Percentiles rank a stretch among this genome's conserved stretches.
Evolutionary conservation across 2,113 vertebrate genomes (phyloP).

Genomic region (Chaetorhynchus papuensis): DNA sequence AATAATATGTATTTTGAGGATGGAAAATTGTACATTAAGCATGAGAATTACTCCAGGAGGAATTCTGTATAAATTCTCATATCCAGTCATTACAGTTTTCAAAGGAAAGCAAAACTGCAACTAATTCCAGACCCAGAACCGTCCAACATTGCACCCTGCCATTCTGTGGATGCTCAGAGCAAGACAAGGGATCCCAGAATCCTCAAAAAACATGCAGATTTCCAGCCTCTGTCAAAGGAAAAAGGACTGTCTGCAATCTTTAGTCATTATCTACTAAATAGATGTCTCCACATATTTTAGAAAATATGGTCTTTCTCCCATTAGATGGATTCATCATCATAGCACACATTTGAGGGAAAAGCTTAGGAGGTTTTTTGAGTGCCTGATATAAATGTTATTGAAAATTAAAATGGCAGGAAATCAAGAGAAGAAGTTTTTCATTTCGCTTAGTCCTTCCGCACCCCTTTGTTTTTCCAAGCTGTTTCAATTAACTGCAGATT

Average conservation of each 20-base stretch:
- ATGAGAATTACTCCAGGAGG: neutral
- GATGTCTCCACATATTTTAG: neutral
- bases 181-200: neutral
- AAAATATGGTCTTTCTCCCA: neutral
- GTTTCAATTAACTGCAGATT: neutral
- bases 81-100: neutral
- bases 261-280: neutral
- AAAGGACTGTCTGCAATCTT: neutral
- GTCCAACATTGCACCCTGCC: neutral
- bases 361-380: neutral
- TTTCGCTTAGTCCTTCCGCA: neutral
- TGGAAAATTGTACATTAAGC: neutral
- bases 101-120: neutral
- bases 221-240: neutral
- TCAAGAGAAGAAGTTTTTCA: neutral
- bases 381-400: neutral
- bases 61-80: neutral
- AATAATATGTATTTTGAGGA: neutral
- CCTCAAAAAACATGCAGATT: neutral
- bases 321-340: neutral
- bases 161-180: neutral
- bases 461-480: neutral
- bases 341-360: neutral
- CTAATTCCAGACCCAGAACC: neutral
- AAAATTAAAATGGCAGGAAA: neutral